Conservation (phyloP, 2,113 vertebrate species). For the Tauraco erythrolophus region DNA sequence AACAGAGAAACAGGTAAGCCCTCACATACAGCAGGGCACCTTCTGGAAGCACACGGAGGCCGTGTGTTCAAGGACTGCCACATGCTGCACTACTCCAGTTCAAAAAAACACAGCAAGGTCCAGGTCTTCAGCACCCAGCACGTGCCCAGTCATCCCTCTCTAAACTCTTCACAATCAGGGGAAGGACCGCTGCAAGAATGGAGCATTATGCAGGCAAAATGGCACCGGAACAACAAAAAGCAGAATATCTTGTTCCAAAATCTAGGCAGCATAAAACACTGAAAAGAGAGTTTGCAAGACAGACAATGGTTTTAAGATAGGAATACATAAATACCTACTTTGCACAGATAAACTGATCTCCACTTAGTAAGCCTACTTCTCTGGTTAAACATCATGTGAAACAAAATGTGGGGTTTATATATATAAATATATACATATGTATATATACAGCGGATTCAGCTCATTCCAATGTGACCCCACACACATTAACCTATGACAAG, state of each 20-base stretch:
- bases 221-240: background rate
- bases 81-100: too few relatives aligned
- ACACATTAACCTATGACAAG: background rate
- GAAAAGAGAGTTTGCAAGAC: background rate
- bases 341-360: background rate
- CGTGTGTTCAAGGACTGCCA: background rate
- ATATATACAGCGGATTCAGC: background rate
- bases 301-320: background rate
- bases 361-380: background rate
- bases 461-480: background rate
- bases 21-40: background rate
- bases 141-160: background rate
- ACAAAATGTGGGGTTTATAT: background rate
- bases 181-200: accelerated
- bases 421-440: background rate
- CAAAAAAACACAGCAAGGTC: background rate
- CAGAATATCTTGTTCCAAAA: background rate
- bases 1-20: background rate
- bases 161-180: background rate
- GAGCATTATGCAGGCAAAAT: background rate
- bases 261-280: accelerated
- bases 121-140: background rate
- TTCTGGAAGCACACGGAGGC: background rate
- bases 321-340: background rate
- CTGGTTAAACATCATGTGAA: background rate